Evolutionary conservation across 2,888 invertebrate genomes (phyloP).

Genomic region (Electrophaes corylata): DNA sequence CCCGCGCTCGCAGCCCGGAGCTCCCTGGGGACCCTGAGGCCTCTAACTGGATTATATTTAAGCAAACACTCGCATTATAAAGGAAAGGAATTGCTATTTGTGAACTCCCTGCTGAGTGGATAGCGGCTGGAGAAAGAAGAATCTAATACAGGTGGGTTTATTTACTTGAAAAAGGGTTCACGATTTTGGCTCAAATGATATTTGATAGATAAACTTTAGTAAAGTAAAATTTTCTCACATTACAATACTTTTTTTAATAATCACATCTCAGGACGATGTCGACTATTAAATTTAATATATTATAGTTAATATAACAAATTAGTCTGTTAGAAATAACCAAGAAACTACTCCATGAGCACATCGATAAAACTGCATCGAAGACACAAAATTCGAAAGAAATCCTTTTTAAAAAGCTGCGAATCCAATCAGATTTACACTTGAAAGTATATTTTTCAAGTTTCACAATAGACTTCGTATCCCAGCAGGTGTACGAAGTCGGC

Average conservation of each 20-base stretch:
- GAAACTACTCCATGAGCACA: too few relatives aligned
- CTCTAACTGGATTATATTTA: slow-evolving; percentile 70
- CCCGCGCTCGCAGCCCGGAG: slow-evolving; percentile 7
- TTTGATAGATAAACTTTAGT: too few relatives aligned
- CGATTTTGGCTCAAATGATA: too few relatives aligned
- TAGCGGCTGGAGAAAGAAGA: slow-evolving; percentile 2
- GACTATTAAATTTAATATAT: too few relatives aligned
- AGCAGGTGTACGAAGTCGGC: slow-evolving; percentile 13
- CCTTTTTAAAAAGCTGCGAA: neutral
- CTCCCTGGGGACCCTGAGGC: slow-evolving; percentile 8
- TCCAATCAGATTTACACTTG: neutral
- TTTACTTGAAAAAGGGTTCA: too few relatives aligned
- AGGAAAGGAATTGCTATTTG: slow-evolving; percentile 76
- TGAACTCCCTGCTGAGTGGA: slow-evolving; percentile 37
- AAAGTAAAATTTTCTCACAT: too few relatives aligned
- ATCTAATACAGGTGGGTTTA: slow-evolving; percentile 10
- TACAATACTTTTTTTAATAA: too few relatives aligned
- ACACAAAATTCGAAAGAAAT: neutral
- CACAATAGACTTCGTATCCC: neutral
- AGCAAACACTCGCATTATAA: slow-evolving; percentile 79
- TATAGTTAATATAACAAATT: too few relatives aligned
- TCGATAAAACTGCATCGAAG: neutral
- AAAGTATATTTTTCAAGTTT: slow-evolving; percentile 1
- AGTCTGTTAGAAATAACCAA: too few relatives aligned
- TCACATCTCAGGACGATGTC: too few relatives aligned